A percentile compares a stretch with the other conserved stretches of the same genome.
Conservation (phyloP, 2,113 vertebrate species). For the Amphiprion percula region DNA sequence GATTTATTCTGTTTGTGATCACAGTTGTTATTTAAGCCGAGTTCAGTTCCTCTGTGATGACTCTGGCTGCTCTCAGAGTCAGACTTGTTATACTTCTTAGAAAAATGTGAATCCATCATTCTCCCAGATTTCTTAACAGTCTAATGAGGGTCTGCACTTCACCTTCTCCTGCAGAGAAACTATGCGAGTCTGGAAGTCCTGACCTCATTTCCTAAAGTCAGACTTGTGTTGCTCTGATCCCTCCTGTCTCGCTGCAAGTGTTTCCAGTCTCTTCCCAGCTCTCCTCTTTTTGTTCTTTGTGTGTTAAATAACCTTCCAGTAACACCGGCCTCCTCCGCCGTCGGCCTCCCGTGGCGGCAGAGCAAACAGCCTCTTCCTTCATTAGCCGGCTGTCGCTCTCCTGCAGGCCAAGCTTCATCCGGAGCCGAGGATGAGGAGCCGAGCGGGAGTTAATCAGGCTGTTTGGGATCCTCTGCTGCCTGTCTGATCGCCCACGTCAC, state of each 20-base stretch:
- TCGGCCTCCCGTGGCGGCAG: constrained; percentile 13
- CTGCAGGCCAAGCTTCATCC: constrained; percentile 25
- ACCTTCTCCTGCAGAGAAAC: constrained; percentile 4
- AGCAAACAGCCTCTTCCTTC: constrained; percentile 31
- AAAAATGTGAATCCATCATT: neutral
- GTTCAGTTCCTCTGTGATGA: too few species aligned
- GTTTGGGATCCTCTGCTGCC: constrained; percentile 1
- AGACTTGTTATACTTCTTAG: neutral
- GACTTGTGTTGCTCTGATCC: neutral
- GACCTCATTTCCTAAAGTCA: neutral
- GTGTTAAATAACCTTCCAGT: constrained; percentile 2
- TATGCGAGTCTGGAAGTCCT: neutral
- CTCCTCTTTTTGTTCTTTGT: neutral
- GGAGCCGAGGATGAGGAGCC: constrained; percentile 9
- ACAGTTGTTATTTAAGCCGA: neutral
- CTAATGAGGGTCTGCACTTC: neutral
- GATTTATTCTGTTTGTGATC: neutral
- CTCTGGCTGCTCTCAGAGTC: neutral
- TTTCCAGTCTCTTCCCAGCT: neutral
- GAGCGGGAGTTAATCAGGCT: constrained; percentile 10
- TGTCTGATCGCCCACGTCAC: constrained; percentile 5
- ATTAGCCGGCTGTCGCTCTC: constrained; percentile 21
- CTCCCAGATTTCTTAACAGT: neutral
- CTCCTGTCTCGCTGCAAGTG: neutral
- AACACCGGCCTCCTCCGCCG: constrained; percentile 22